Evolutionary conservation across 2,888 invertebrate species (phyloP).

Genomic region (Dermolepida albohirtum): DNA sequence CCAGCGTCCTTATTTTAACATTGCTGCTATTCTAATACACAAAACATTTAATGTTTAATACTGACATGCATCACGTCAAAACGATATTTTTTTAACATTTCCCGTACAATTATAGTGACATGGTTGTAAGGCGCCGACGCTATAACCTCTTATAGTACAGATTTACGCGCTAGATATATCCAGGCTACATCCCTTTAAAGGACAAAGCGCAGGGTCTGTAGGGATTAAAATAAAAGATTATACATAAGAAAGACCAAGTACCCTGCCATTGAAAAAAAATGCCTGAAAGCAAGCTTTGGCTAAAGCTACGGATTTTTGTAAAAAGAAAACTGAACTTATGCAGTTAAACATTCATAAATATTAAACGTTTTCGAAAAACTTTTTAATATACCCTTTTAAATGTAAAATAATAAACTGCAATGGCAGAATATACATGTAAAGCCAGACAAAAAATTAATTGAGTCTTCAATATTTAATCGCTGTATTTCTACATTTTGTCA

Average conservation of each 20-base stretch:
- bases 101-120: conserved; percentile 14
- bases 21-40: conserved; percentile 11
- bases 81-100: conserved; percentile 6
- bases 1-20: conserved; percentile 3
- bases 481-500: too few relatives aligned
- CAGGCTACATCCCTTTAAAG: conserved; percentile 10
- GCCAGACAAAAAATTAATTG: too few relatives aligned
- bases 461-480: too few relatives aligned
- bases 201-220: conserved; percentile 29
- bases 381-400: too few relatives aligned
- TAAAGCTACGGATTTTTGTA: neutral
- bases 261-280: conserved; percentile 1
- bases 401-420: too few relatives aligned
- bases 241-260: neutral
- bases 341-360: conserved; percentile 25
- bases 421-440: too few relatives aligned
- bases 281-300: neutral
- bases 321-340: neutral
- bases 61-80: conserved; percentile 6
- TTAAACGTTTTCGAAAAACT: conserved; percentile 2
- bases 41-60: neutral
- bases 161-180: conserved; percentile 24
- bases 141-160: conserved; percentile 15
- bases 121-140: conserved; percentile 24
- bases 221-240: conserved; percentile 27